Percentiles rank a stretch among this genome's conserved stretches.
Conservation (phyloP, 2,113 vertebrate genomes). For the Turnix velox region DNA sequence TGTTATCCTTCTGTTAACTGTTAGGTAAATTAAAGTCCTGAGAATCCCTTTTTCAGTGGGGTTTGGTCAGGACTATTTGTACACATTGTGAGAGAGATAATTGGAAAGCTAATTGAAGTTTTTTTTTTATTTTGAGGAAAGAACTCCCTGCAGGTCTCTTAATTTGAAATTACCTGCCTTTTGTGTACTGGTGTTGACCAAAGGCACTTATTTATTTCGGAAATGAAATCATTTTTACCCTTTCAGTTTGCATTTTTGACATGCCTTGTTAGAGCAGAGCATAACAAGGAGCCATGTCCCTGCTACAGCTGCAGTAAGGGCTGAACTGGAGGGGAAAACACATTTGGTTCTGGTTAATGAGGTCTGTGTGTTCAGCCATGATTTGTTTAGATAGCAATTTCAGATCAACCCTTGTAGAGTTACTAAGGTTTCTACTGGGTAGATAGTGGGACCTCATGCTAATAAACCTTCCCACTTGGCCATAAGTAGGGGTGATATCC, state of each 20-base stretch:
- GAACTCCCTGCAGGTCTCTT: constrained; percentile 18
- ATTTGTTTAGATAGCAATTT: not conserved
- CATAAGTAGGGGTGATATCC: not conserved
- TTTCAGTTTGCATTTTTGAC: constrained; percentile 50
- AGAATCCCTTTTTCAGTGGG: constrained; percentile 75
- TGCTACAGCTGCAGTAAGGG: not conserved
- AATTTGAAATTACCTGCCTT: constrained; percentile 35
- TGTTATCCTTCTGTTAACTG: constrained; percentile 78
- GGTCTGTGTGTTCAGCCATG: not conserved
- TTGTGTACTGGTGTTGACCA: not conserved
- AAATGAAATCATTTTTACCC: constrained; percentile 55
- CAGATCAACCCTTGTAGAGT: not conserved
- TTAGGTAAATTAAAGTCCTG: constrained; percentile 78
- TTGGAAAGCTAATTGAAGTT: constrained; percentile 73
- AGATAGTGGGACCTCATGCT: not conserved
- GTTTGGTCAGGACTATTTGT: constrained; percentile 72
- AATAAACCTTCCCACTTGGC: not conserved
- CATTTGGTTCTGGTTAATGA: constrained; percentile 35
- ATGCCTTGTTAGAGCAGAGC: not conserved
- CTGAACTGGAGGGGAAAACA: not conserved
- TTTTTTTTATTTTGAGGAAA: constrained; percentile 64
- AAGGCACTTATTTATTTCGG: constrained; percentile 54
- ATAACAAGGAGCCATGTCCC: not conserved
- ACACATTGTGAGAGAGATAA: constrained; percentile 67
- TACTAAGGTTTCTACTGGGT: not conserved